phyloP scores from a whole-genome alignment of 2,113 vertebrate genomes.

The Lophura nycthemera region DNA sequence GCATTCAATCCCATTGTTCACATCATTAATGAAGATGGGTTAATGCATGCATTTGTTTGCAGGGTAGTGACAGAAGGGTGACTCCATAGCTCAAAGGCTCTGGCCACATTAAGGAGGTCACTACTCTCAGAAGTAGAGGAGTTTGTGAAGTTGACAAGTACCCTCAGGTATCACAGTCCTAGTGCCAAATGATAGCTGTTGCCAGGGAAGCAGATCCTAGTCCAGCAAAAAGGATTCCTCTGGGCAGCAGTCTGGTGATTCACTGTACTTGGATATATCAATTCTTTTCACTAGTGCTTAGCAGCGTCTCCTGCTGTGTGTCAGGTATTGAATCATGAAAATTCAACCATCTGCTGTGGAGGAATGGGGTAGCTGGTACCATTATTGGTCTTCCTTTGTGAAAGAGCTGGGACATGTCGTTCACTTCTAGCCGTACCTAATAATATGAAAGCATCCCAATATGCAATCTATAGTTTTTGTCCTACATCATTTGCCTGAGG shows the following conservation, averaged over 20 bases:
- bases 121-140: not conserved
- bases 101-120: not conserved
- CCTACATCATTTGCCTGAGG: not conserved
- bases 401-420: not conserved
- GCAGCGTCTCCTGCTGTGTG: not conserved
- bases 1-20: not conserved
- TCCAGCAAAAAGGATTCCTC: not conserved
- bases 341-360: not conserved
- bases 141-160: not conserved
- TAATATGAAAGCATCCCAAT: not conserved
- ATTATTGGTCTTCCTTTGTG: not conserved
- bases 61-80: not conserved
- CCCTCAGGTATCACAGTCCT: not conserved
- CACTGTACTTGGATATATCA: not conserved
- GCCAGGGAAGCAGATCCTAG: not conserved
- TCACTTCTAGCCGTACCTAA: not conserved
- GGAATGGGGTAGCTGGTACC: not conserved
- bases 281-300: not conserved
- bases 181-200: not conserved
- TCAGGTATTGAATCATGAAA: not conserved
- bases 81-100: not conserved
- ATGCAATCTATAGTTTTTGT: not conserved
- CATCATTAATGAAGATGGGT: not conserved
- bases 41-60: fast-evolving
- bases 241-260: not conserved